These are phyloP conservation scores for Dicycla oo DNA, from an alignment of 2,888 invertebrate genomes.

Conservation along the genomic window DNA sequence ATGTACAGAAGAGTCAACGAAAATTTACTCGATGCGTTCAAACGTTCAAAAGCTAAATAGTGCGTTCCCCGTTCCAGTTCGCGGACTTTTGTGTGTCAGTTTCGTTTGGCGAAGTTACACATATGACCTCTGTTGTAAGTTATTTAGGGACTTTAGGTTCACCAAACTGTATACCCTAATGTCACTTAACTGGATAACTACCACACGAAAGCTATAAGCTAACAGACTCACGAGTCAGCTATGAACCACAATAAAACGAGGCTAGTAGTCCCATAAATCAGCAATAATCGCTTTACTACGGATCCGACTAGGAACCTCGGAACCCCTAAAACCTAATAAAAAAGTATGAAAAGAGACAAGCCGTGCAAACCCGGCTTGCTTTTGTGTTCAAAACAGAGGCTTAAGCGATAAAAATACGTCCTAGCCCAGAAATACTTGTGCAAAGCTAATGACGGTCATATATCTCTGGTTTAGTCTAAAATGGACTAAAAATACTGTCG, in stretches of 20 bases:
- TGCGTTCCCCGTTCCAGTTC: not conserved
- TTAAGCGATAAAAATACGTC: constrained; percentile 56
- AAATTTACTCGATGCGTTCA: too few species aligned
- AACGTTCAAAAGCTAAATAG: too few species aligned
- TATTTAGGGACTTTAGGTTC: not conserved
- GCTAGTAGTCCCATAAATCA: constrained; percentile 59
- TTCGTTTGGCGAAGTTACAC: not conserved
- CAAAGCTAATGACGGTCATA: constrained; percentile 58
- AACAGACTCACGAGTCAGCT: constrained; percentile 41
- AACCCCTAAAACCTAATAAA: constrained; percentile 59
- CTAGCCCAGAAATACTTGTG: constrained; percentile 46
- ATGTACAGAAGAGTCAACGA: too few species aligned
- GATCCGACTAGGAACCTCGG: constrained; percentile 53
- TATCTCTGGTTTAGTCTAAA: constrained; percentile 57
- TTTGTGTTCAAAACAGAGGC: constrained; percentile 59
- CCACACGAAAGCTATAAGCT: constrained; percentile 43
- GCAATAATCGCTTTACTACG: constrained; percentile 61
- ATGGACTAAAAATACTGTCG: constrained; percentile 58
- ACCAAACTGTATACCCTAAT: constrained; percentile 2
- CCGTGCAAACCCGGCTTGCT: constrained; percentile 36
- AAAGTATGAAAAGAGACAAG: constrained; percentile 61
- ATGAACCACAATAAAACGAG: constrained; percentile 60
- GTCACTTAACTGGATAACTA: constrained; percentile 29
- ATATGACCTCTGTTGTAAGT: not conserved
- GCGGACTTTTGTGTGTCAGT: not conserved